Evolutionary conservation across 2,113 vertebrate genomes (phyloP).

Genomic region (Nibea albiflora): DNA sequence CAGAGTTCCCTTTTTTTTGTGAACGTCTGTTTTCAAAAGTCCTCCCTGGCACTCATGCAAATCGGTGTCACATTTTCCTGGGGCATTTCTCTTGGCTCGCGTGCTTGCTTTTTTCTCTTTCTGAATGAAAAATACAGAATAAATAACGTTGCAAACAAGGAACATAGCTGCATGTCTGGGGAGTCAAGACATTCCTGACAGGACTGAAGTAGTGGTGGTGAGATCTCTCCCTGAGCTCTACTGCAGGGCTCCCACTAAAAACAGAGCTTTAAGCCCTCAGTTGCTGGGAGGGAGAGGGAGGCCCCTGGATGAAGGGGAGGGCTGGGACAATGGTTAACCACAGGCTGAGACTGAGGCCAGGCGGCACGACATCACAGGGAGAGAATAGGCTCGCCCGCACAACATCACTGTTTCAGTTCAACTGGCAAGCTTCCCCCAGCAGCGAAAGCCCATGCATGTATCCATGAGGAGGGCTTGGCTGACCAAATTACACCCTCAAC

Average conservation of each 20-base stretch:
- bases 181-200: constrained; percentile 38
- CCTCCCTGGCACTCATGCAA: constrained; percentile 67
- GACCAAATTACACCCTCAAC: constrained; percentile 64
- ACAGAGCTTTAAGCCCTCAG: constrained; percentile 50
- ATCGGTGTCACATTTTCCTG: constrained; percentile 69
- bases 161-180: constrained; percentile 30
- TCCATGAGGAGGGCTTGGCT: constrained; percentile 52
- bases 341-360: constrained; percentile 66
- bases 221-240: constrained; percentile 54
- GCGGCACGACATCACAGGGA: constrained; percentile 71
- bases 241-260: constrained; percentile 58
- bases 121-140: constrained; percentile 1
- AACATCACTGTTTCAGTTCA: constrained; percentile 46
- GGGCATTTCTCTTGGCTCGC: constrained; percentile 52
- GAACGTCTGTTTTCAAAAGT: constrained; percentile 59
- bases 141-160: constrained; percentile 18
- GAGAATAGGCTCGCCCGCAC: constrained; percentile 54
- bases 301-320: constrained; percentile 66
- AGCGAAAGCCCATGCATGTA: constrained; percentile 27
- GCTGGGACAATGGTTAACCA: constrained; percentile 81
- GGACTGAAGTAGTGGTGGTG: constrained; percentile 34
- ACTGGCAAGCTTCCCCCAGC: constrained; percentile 50
- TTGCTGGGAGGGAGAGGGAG: constrained; percentile 50
- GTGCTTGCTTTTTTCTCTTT: constrained; percentile 33
- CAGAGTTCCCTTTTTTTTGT: constrained; percentile 58